Evolutionary conservation across 2,888 invertebrate species (phyloP).

Genomic region (Caenorhabditis panamensis): DNA sequence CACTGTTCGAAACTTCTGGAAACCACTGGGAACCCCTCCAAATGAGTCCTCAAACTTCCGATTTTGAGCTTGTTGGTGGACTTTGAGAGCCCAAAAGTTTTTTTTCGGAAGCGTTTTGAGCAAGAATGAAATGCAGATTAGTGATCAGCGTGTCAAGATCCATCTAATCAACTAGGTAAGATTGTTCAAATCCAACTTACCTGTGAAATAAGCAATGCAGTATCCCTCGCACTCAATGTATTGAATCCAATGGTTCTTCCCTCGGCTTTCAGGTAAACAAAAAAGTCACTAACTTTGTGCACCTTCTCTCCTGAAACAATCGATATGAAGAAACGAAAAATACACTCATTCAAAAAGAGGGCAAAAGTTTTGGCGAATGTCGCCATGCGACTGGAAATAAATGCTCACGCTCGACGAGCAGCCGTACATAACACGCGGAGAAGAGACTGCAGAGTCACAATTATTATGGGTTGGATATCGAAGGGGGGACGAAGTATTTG

Average conservation of each 20-base stretch:
- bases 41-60: too few relatives aligned
- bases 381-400: conserved; percentile 52
- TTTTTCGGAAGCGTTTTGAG: too few relatives aligned
- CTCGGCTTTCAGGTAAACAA: conserved; percentile 55
- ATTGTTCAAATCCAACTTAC: too few relatives aligned
- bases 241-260: conserved; percentile 70
- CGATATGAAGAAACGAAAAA: not conserved
- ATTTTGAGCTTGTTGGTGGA: too few relatives aligned
- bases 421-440: not conserved
- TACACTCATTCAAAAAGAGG: conserved; percentile 2
- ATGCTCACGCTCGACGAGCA: conserved; percentile 12
- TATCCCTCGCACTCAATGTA: conserved; percentile 66
- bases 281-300: conserved; percentile 62
- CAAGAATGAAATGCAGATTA: too few relatives aligned
- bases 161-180: too few relatives aligned
- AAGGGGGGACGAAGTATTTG: conserved; percentile 29
- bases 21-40: too few relatives aligned
- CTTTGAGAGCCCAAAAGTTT: too few relatives aligned
- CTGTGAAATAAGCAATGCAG: conserved; percentile 64
- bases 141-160: too few relatives aligned
- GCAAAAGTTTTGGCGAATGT: conserved; percentile 24
- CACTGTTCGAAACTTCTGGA: too few relatives aligned
- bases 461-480: conserved; percentile 24
- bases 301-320: conserved; percentile 58
- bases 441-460: conserved; percentile 18